Conservation (phyloP, 1,140 invertebrate genomes). For the Meloidogyne chitwoodi region DNA sequence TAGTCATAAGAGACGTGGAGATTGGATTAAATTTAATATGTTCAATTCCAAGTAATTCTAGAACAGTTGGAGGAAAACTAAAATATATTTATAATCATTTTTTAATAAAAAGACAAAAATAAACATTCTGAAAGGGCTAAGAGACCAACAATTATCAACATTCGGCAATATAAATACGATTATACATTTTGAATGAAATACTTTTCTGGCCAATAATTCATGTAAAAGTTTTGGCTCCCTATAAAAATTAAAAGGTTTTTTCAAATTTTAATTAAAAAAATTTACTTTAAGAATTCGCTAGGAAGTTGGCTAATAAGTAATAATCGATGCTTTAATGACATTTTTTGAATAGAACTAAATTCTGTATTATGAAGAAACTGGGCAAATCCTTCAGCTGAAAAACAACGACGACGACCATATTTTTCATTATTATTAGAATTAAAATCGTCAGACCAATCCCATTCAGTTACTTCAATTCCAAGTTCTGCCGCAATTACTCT, state of each 20-base stretch:
- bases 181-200: constrained; percentile 21
- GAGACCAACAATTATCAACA: constrained; percentile 34
- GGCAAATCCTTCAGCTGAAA: constrained; percentile 1
- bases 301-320: constrained; percentile 30
- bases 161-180: constrained; percentile 33
- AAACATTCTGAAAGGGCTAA: constrained; percentile 31
- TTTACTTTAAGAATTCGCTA: constrained; percentile 23
- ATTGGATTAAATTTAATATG: constrained; percentile 22
- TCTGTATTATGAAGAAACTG: constrained; percentile 22
- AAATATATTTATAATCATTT: neutral
- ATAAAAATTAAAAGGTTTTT: constrained; percentile 1
- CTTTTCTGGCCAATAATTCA: neutral
- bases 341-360: constrained; percentile 26
- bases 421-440: neutral
- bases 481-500: constrained; percentile 34
- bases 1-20: neutral
- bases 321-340: constrained; percentile 33
- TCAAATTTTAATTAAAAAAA: neutral
- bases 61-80: neutral
- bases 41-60: constrained; percentile 5
- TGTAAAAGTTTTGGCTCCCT: constrained; percentile 12
- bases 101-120: neutral
- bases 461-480: constrained; percentile 37
- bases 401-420: neutral
- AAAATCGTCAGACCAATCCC: constrained; percentile 22